Percentiles rank a stretch among this genome's conserved stretches.
These are phyloP conservation scores for Romanogobio albipinnatus DNA, from an alignment of 2,113 vertebrate genomes.

Conservation along the genomic window DNA sequence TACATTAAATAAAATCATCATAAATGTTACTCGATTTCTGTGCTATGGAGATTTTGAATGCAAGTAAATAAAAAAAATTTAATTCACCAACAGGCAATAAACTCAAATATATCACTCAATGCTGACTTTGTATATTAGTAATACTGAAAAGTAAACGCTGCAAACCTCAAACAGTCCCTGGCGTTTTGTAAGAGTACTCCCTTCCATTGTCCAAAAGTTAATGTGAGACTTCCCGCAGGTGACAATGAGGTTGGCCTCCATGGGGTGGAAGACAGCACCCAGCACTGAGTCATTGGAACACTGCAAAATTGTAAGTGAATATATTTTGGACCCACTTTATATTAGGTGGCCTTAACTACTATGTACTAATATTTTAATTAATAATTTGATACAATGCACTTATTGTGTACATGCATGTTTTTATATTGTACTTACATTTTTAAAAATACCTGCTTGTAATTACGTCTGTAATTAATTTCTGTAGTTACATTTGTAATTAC, in stretches of 20 bases:
- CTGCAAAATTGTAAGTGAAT: conserved; percentile 67
- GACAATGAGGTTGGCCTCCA: conserved; percentile 83
- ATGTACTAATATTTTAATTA: no score
- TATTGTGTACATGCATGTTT: no score
- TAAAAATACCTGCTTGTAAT: no score
- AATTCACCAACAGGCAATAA: not conserved
- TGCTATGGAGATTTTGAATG: not conserved
- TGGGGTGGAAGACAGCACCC: conserved; percentile 86
- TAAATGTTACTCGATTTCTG: not conserved
- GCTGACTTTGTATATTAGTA: not conserved
- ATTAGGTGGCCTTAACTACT: no score
- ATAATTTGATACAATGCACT: no score
- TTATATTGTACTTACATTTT: no score
- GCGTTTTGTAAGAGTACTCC: conserved; percentile 81
- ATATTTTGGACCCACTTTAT: no score
- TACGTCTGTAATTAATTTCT: no score
- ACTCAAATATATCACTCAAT: not conserved
- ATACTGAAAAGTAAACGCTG: not conserved
- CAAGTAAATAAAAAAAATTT: not conserved
- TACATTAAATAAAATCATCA: not conserved
- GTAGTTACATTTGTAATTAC: no score
- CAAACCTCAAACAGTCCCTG: conserved; percentile 90
- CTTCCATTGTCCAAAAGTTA: conserved; percentile 89
- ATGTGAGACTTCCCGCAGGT: conserved; percentile 92
- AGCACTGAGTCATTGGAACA: conserved; percentile 89